These are phyloP conservation scores for Drosophila bunnanda DNA, from an alignment of 2,888 invertebrate species.

Conservation along the genomic window DNA sequence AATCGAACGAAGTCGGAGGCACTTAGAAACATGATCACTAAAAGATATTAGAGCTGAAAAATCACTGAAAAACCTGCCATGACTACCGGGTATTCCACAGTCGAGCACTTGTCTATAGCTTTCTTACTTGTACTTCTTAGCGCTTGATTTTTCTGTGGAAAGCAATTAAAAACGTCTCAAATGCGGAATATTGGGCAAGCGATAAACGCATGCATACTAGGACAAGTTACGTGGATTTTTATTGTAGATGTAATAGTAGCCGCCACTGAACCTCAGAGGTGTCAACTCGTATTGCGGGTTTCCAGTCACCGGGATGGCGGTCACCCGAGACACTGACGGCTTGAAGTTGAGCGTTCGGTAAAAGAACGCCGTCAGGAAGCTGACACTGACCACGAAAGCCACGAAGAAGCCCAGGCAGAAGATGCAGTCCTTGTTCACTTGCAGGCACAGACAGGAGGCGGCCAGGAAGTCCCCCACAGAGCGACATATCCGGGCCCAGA, in stretches of 20 bases:
- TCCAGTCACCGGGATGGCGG: neutral
- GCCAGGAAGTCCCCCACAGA: constrained; percentile 68
- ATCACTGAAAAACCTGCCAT: too few species aligned
- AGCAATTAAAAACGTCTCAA: too few species aligned
- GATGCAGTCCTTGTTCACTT: constrained; percentile 83
- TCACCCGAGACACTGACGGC: constrained; percentile 24
- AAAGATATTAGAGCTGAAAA: too few species aligned
- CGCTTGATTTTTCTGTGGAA: neutral
- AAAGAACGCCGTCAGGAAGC: constrained; percentile 83
- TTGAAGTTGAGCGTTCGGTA: constrained; percentile 79
- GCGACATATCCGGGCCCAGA: constrained; percentile 57
- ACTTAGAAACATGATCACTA: too few species aligned
- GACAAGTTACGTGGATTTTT: constrained; percentile 37
- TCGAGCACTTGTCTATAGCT: neutral
- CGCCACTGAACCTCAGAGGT: constrained; percentile 54
- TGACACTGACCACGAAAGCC: constrained; percentile 82
- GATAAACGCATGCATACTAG: neutral
- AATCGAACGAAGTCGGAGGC: too few species aligned
- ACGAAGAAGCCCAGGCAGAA: constrained; percentile 82
- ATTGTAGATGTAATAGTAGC: constrained; percentile 63
- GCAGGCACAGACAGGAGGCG: constrained; percentile 76
- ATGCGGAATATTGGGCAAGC: neutral
- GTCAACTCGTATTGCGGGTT: constrained; percentile 19
- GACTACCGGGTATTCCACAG: neutral
- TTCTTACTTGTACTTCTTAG: neutral